Evolutionary conservation across 2,113 vertebrate species (phyloP).

Genomic region (Urocitellus parryii): DNA sequence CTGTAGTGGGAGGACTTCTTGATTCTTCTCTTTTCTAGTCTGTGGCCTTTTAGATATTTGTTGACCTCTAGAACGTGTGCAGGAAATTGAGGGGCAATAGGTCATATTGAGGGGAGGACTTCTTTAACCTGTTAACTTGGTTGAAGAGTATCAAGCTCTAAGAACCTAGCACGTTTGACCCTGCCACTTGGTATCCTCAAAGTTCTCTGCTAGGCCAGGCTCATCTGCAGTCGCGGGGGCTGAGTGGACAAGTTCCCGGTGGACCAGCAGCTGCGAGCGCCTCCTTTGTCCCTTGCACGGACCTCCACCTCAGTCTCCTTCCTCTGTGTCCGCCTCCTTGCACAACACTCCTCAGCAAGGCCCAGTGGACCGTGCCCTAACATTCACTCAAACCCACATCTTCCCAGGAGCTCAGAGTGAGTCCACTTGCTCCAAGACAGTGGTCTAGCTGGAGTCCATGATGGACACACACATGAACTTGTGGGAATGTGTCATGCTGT

Average conservation of each 20-base stretch:
- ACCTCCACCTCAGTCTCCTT: neutral
- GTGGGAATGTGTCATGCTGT: neutral
- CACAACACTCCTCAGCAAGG: neutral
- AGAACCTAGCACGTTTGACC: accelerated
- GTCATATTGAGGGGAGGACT: no score
- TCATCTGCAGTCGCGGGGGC: no score
- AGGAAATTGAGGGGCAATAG: accelerated
- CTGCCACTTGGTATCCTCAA: accelerated
- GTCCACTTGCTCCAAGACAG: neutral
- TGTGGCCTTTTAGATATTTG: neutral
- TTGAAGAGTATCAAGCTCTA: no score
- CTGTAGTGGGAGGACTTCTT: no score
- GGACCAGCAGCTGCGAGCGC: no score
- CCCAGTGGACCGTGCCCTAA: no score
- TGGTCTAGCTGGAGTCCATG: neutral
- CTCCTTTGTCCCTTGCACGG: no score
- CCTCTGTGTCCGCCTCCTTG: accelerated
- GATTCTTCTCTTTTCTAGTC: no score
- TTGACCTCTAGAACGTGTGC: neutral
- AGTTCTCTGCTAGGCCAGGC: neutral
- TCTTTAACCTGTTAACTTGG: neutral
- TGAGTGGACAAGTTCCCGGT: accelerated
- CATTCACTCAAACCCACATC: neutral
- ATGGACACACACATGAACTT: neutral
- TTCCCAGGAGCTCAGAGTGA: neutral